phyloP scores from a whole-genome alignment of 2,888 invertebrate genomes.

The Epinotia bilunana region DNA sequence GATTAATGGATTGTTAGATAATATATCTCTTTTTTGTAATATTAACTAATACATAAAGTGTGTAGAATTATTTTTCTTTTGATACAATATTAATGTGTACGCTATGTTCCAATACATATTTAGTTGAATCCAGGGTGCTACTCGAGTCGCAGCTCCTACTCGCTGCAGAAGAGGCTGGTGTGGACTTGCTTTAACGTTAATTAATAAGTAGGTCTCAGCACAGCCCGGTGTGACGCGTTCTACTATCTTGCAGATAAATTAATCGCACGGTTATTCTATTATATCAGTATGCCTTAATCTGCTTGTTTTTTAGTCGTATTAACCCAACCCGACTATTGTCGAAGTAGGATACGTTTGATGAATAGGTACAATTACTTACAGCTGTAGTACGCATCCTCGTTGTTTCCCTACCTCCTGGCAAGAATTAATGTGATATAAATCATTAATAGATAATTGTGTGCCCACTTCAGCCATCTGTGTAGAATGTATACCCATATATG shows the following conservation, averaged over 20 bases:
- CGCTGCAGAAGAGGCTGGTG: background rate
- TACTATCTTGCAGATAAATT: background rate
- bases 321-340: background rate
- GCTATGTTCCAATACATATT: constrained; percentile 51
- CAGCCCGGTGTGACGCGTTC: background rate
- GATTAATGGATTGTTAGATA: constrained; percentile 65
- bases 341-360: background rate
- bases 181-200: background rate
- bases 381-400: background rate
- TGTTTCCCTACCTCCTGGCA: too few species aligned
- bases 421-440: background rate
- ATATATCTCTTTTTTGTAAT: constrained; percentile 58
- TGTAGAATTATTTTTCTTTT: constrained; percentile 53
- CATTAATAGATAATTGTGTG: constrained; percentile 12
- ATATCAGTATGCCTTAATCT: background rate
- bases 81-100: constrained; percentile 53
- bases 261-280: background rate
- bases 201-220: background rate
- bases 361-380: background rate
- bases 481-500: constrained; percentile 61
- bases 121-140: constrained; percentile 70
- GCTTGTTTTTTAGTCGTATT: background rate
- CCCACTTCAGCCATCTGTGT: constrained; percentile 55
- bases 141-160: constrained; percentile 50
- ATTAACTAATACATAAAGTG: constrained; percentile 55